Percentiles rank a stretch among this genome's conserved stretches.
Evolutionary conservation across 1,140 invertebrate genomes (phyloP).

Genomic region (Drosophila neocordata): DNA sequence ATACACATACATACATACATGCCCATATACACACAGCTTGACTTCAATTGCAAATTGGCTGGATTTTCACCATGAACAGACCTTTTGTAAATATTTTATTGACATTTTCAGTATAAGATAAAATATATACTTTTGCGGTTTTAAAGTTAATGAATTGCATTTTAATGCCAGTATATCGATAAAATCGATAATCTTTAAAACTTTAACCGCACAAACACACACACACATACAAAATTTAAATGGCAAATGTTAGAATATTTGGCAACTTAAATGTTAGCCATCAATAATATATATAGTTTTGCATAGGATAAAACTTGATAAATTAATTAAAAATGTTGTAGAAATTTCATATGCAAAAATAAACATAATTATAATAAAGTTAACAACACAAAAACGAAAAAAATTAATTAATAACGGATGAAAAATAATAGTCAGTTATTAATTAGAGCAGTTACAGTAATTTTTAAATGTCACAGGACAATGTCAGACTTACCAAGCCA

Average conservation of each 20-base stretch:
- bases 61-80: constrained; percentile 9
- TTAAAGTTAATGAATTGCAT: constrained; percentile 21
- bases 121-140: constrained; percentile 16
- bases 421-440: no score
- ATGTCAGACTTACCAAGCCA: no score
- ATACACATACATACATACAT: neutral
- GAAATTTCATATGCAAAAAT: no score
- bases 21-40: neutral
- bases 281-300: neutral
- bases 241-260: constrained; percentile 9
- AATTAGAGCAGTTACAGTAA: no score
- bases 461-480: no score
- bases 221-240: no score
- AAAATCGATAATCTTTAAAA: constrained; percentile 14
- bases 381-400: no score
- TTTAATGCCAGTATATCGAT: constrained; percentile 9
- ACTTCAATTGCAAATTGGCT: constrained; percentile 11
- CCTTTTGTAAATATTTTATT: constrained; percentile 19
- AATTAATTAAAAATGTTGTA: neutral
- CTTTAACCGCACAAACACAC: neutral
- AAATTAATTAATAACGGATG: no score
- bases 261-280: neutral
- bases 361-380: no score
- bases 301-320: neutral
- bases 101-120: constrained; percentile 6